Base-by-base conservation (phyloP, 2,113 vertebrate species). In the Lophura nycthemera region DNA sequence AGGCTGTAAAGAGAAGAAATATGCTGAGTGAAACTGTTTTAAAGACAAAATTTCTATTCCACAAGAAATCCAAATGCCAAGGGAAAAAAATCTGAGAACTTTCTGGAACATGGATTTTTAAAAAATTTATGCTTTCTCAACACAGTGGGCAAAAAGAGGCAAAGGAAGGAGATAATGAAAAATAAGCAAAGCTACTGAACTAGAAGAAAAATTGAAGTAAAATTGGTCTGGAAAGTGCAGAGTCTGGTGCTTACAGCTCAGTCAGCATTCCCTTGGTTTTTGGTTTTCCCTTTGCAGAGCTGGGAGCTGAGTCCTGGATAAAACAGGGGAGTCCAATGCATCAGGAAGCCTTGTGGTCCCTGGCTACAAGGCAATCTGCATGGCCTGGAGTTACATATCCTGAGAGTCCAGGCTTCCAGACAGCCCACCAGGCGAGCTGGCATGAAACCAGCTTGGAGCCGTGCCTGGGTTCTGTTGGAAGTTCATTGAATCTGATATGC, bases 361-460 rank as follows among this genome's bases (percentile, higher is more conserved):
- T 92, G 92, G 74, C 81, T 90, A 11, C 61, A n/a, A 84, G 66
- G 81, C 59, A 65, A 0, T 63, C 73, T 73, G 73, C 74, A 84
- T 91, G 88, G 66, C 73, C 64, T 86, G 61, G 61, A 89, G 52
- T 36, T 93, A 48, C 59, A 54, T 72, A 75, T 66, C 66, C 90
- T 52, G 15, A 56, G 66, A n/a, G 4, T 74, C 79, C 57, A 47
- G 38, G 80, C 66, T 93, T 94, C 90, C 80, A 96, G 90, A 75
- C 89, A 92, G 90, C 95, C 94, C 96, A 96, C 92, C 89, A 89
- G 92, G 89, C 61, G 2, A 89, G 86, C 81, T 95, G 96, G 92
- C 92, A 89, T 78, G 36, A 73, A 82, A 93, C 38, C 89, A 89
- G 81, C 57, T 79, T 94, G 94, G 96, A 95, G 40, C 54, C 48